A percentile compares a stretch with the other conserved stretches of the same genome.
phyloP scores from a whole-genome alignment of 1,140 invertebrate species.

The Druon quercuslanigerum region DNA sequence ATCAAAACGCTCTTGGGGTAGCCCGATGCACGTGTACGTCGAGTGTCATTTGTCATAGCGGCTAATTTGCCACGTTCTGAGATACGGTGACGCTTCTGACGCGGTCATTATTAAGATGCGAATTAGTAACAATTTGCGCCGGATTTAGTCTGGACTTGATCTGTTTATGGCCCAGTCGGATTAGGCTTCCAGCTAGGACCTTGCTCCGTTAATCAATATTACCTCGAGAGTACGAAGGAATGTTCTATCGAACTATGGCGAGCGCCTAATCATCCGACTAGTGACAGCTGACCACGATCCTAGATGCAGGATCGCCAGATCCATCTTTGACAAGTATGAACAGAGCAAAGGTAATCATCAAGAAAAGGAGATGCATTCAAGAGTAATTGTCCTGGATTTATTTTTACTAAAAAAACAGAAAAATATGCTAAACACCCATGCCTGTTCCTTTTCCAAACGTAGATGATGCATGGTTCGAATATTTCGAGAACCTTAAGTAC shows the following conservation, averaged over 20 bases:
- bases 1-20: constrained; percentile 39
- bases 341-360: too few relatives aligned
- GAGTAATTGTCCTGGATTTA: too few relatives aligned
- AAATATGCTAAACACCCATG: too few relatives aligned
- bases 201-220: constrained; percentile 74
- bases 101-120: constrained; percentile 76
- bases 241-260: constrained; percentile 49
- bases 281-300: constrained; percentile 39
- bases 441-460: too few relatives aligned
- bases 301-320: too few relatives aligned
- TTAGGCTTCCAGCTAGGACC: constrained; percentile 64
- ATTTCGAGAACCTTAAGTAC: too few relatives aligned
- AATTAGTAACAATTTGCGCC: constrained; percentile 77
- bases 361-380: too few relatives aligned
- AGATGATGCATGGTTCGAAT: too few relatives aligned
- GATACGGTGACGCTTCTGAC: constrained; percentile 76
- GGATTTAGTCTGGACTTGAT: constrained; percentile 74
- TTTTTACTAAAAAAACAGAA: too few relatives aligned
- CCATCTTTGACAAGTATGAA: too few relatives aligned
- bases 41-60: constrained; percentile 74
- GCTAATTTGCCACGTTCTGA: constrained; percentile 76
- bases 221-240: constrained; percentile 55
- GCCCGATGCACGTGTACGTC: constrained; percentile 41
- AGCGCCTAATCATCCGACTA: constrained; percentile 53
- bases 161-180: constrained; percentile 74